Conservation (phyloP, 1,140 invertebrate genomes). For the Drosophila tristis region DNA sequence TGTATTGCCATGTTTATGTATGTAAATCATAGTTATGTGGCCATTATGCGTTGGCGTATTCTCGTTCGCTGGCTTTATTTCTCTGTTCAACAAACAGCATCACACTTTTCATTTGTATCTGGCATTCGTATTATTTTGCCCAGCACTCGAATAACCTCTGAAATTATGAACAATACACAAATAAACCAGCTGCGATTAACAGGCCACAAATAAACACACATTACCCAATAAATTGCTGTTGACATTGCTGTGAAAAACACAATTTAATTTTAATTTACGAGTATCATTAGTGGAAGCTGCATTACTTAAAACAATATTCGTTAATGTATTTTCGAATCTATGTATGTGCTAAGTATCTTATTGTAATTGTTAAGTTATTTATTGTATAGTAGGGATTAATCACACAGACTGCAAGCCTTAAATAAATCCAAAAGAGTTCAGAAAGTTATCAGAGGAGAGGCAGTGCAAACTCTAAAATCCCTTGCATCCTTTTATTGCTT, state of each 20-base stretch:
- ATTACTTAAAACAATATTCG: constrained; percentile 44
- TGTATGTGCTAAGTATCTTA: constrained; percentile 69
- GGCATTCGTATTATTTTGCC: constrained; percentile 27
- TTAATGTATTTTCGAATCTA: constrained; percentile 56
- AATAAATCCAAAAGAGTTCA: not conserved
- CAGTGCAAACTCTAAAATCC: no score
- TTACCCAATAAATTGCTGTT: constrained; percentile 57
- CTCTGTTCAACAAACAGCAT: constrained; percentile 33
- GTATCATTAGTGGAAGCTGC: constrained; percentile 54
- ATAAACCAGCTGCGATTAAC: constrained; percentile 21
- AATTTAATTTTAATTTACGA: constrained; percentile 33
- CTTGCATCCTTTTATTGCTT: no score
- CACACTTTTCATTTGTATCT: constrained; percentile 35
- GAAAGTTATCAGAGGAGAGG: no score
- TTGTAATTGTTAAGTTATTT: constrained; percentile 55
- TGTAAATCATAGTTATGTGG: constrained; percentile 46
- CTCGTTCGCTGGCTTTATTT: constrained; percentile 52
- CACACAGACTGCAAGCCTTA: not conserved
- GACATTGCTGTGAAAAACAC: constrained; percentile 46
- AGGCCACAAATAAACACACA: constrained; percentile 9
- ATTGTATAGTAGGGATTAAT: constrained; percentile 30
- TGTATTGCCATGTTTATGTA: constrained; percentile 11
- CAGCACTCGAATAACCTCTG: constrained; percentile 29
- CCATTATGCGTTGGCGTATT: constrained; percentile 49
- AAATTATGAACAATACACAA: constrained; percentile 6